Evolutionary conservation across 2,888 invertebrate genomes (phyloP), one percentile per base, ranked within the genome.

Genomic region (Anoplius nigerrimus): DNA sequence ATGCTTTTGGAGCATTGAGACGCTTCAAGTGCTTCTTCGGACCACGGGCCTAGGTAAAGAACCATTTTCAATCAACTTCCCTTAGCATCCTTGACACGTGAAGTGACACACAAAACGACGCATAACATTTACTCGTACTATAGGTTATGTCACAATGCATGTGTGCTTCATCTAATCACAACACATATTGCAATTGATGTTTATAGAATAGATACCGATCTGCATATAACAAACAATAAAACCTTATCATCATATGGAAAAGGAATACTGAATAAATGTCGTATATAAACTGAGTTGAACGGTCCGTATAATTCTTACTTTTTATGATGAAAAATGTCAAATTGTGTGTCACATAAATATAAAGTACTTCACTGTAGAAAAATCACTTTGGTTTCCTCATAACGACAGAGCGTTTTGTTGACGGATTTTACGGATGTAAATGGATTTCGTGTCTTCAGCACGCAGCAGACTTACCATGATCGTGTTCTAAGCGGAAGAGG

Each of bases 21-120:
- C 99, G 98, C 94, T 99, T 99, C 93, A 99, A 93, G 92, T 99
- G 99, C 92, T 99, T 98, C 91, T 98, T 98, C 55, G 98, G 98
- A 90, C 99, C 99, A 91, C 99, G 96, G 91, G 97, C 98, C 98
- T 97, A 89, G 18, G 90, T 2, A 89, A 76, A 76, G 76, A 76
- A 62, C 63, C n/a, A 60, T 20, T 57, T 51, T 34, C 6, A 57
- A 54, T 58, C 22, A 48, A 34, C 11, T 34, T 34, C 34, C 6
- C 11, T 34, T 13, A 5, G 11, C 34, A 34, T 34, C 34, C 45
- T 15, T n/a, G 48, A 48, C 13, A 46, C 42, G 53, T 15, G 48
- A 60, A 15, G 48, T 21, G 43, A 43, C 2, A 22, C 8, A 51
- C 11, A n/a, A 45, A 46, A 59, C 34, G 8, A 46, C 45, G n/a